Evolutionary conservation across 1,140 invertebrate species (phyloP), one percentile per base, ranked within the genome.

Genomic region (Leptinotarsa defecta): DNA sequence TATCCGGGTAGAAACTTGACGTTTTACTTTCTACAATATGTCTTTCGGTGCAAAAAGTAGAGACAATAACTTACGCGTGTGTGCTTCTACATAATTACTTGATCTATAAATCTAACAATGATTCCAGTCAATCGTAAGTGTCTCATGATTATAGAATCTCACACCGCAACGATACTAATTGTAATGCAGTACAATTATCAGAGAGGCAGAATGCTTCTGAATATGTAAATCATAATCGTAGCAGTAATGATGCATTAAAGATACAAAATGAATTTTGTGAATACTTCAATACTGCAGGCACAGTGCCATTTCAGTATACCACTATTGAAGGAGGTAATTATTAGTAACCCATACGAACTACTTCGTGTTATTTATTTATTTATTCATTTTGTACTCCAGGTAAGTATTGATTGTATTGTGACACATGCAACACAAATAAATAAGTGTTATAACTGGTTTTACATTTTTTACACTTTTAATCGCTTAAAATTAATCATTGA

Each of bases 231-330:
- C 5, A 6, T 34, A 61, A 61, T 20, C 57, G 57, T 61, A 61
- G 57, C 57, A 61, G 57, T 15, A 61, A 61, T 61, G 57, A 61
- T n/a, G 57, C 57, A 61, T 8, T 61, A 61, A 20, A 61, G 13
- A 20, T 61, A 20, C 13, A 13, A 61, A 20, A 61, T 61, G 19
- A 61, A 61, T 61, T 61, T 61, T 61, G 57, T 61, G 57, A 61
- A 61, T 61, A 61, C 57, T 61, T 61, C 57, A 61, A 61, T 61
- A 61, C 57, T 61, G 57, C 57, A 61, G 57, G 57, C 11, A 15
- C 19, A 61, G 57, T 61, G 57, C 57, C 57, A 61, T 61, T 61
- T 20, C 57, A 61, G 6, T 61, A 61, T 15, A 61, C 57, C 19
- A 13, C 57, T 61, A 61, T 61, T 61, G 57, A 61, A 20, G 17